Evolutionary conservation across 2,797 vertebrate species (phyloP), one percentile per base, ranked within the genome.

Genomic region (Sebastes variabilis): DNA sequence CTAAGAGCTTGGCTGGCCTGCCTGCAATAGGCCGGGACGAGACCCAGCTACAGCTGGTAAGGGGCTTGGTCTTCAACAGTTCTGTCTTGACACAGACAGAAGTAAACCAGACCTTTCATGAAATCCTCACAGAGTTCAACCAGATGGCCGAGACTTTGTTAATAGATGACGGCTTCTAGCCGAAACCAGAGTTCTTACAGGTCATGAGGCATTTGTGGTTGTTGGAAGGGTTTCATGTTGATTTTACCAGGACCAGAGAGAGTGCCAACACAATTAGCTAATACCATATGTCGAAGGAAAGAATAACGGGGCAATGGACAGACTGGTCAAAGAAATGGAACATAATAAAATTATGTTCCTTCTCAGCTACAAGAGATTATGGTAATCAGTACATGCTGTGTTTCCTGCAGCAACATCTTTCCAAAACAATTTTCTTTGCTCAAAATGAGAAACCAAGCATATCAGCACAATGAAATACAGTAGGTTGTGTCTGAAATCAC

Each of bases 11-110:
- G 75, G 88, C 95, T 38, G 86, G 12, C 59, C 72, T 13, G 56
- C 34, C 96, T 82, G 96, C 96, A 60, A 36, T 6, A 54, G 11
- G 93, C 96, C 81, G 88, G 54, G 89, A 93, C 59, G 72, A 95
- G 29, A 96, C 96, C 2, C 89, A 95, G 88, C 66, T 91, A 2
- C 95, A 97, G 91, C 94, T 97, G 82, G 91, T 92, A 52, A 83
- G 82, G 38, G 95, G 93, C 69, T 93, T 97, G 49, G 88, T 90
- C 80, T 95, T 97, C 82, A 93, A 88, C 55, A 84, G 88, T 60
- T 94, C 88, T 0, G 65, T 88, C 3, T 84, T 95, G 60, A 85
- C 89, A 1, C 88, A 88, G 55, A 85, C 79, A 60, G 91, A 94
- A 30, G 87, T 96, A 55, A 94, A 97, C 13, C 87, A 94, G 84